Evolutionary conservation across 2,888 invertebrate species (phyloP).

Genomic region (Anodontia alba): DNA sequence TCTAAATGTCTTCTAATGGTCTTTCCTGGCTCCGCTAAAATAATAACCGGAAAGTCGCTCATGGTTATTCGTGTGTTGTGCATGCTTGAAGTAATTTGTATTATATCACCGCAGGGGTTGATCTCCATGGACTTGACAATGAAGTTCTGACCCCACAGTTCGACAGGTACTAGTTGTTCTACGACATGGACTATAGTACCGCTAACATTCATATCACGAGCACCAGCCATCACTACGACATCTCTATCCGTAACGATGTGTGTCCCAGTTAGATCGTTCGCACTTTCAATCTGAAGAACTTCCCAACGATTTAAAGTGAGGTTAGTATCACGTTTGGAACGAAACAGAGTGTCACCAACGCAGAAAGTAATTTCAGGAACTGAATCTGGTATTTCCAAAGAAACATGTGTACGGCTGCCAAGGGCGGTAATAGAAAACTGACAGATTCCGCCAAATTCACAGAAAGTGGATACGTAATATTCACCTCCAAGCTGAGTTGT

Average conservation of each 20-base stretch:
- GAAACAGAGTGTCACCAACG: slow-evolving; percentile 15
- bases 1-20: slow-evolving; percentile 34
- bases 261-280: slow-evolving; percentile 26
- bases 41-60: slow-evolving; percentile 29
- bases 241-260: slow-evolving; percentile 36
- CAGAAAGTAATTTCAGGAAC: slow-evolving; percentile 35
- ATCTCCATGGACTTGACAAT: slow-evolving; percentile 17
- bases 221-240: slow-evolving; percentile 34
- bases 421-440: slow-evolving; percentile 40
- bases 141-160: slow-evolving; percentile 42
- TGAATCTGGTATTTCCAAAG: slow-evolving; percentile 38
- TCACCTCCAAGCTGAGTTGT: slow-evolving; percentile 29
- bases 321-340: neutral
- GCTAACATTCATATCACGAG: slow-evolving; percentile 32
- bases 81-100: slow-evolving; percentile 31
- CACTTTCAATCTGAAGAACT: neutral
- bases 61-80: slow-evolving; percentile 34
- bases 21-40: slow-evolving; percentile 21
- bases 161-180: slow-evolving; percentile 40
- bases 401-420: slow-evolving; percentile 26
- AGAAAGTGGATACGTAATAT: slow-evolving; percentile 52
- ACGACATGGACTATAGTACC: slow-evolving; percentile 20
- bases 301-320: neutral
- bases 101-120: slow-evolving; percentile 26
- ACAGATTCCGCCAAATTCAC: slow-evolving; percentile 51